Percentiles rank a stretch among this genome's conserved stretches.
Conservation (phyloP, 1,140 invertebrate genomes). For the Tetragonula clypearis region DNA sequence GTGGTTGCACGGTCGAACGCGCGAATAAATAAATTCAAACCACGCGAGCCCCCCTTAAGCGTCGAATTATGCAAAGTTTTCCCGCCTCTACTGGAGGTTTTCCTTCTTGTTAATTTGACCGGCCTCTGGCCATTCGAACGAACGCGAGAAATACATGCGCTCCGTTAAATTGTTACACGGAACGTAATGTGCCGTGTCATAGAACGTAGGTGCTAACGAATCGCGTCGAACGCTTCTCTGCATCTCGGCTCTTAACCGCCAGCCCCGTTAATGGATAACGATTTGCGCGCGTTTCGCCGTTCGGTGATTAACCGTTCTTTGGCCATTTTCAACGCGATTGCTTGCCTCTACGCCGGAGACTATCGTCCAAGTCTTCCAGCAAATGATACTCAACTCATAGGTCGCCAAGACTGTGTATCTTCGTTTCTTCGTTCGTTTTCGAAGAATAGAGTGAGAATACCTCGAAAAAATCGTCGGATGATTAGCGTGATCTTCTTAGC, state of each 20-base stretch:
- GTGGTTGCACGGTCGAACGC: neutral
- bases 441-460: neutral
- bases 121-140: neutral
- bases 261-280: conserved; percentile 11
- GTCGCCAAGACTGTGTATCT: neutral
- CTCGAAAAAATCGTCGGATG: neutral
- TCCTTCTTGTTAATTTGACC: neutral
- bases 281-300: conserved; percentile 29
- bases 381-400: too few species aligned
- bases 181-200: conserved; percentile 40
- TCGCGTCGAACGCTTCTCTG: neutral
- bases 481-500: neutral
- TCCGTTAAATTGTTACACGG: conserved; percentile 26
- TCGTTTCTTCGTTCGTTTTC: neutral
- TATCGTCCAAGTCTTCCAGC: neutral
- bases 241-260: neutral
- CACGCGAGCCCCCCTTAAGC: neutral
- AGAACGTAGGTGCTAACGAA: conserved; percentile 37
- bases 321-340: conserved; percentile 30
- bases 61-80: conserved; percentile 17
- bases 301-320: conserved; percentile 9
- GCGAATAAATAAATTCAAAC: conserved; percentile 11
- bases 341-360: neutral
- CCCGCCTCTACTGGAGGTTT: neutral
- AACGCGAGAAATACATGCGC: conserved; percentile 18